phyloP scores from a whole-genome alignment of 2,113 vertebrate genomes.

The Etheostoma cragini region DNA sequence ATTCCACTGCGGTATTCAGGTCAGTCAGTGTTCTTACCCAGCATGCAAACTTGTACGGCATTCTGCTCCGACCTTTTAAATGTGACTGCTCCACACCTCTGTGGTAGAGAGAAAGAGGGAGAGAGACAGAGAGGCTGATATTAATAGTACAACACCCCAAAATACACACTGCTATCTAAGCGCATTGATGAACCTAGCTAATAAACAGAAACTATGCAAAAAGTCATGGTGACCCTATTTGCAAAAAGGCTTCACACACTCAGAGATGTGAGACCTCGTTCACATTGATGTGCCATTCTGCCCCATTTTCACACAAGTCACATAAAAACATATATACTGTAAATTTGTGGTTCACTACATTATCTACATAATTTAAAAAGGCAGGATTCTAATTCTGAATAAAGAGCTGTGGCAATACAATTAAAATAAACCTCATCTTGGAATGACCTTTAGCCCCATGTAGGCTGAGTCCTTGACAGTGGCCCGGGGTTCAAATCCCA shows the following conservation, averaged over 20 bases:
- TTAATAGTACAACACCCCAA: conserved; percentile 52
- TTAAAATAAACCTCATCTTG: neutral
- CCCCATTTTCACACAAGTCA: conserved; percentile 2
- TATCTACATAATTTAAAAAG: neutral
- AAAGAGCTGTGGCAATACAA: neutral
- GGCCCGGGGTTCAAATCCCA: no score
- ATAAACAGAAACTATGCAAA: conserved; percentile 55
- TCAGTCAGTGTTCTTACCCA: conserved; percentile 73
- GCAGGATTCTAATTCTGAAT: neutral
- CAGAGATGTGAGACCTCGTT: conserved; percentile 33
- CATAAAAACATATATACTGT: neutral
- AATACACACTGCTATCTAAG: conserved; percentile 50
- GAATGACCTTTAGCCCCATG: no score
- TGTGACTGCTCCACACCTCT: conserved; percentile 77
- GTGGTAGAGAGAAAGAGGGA: conserved; percentile 41
- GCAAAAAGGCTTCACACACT: conserved; percentile 3
- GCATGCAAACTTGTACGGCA: conserved; percentile 76
- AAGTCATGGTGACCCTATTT: conserved; percentile 41
- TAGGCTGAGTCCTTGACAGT: no score
- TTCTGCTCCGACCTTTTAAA: conserved; percentile 78
- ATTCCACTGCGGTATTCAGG: conserved; percentile 24
- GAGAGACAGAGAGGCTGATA: conserved; percentile 21
- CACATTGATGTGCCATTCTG: conserved; percentile 19
- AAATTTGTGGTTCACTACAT: neutral
- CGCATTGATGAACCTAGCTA: conserved; percentile 35